Conservation (phyloP, 2,888 invertebrate species). For the Molanna angustata region DNA sequence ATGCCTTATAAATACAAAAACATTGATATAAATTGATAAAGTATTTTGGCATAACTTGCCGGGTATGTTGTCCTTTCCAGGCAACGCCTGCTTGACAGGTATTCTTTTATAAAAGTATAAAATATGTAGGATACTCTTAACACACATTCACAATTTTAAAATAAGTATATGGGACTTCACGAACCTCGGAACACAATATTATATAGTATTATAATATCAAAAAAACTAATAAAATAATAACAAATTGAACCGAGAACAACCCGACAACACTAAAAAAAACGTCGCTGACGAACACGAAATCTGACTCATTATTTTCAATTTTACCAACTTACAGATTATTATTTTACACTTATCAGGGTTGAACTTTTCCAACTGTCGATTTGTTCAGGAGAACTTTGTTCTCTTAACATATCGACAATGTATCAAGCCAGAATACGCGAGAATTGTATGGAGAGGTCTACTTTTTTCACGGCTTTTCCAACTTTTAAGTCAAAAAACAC, state of each 20-base stretch:
- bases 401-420: too few species aligned
- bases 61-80: conserved; percentile 25
- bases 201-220: conserved; percentile 17
- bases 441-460: too few species aligned
- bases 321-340: too few species aligned
- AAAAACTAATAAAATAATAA: conserved; percentile 14
- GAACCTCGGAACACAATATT: conserved; percentile 19
- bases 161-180: conserved; percentile 6
- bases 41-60: too few species aligned
- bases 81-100: conserved; percentile 28
- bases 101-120: neutral
- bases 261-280: conserved; percentile 20
- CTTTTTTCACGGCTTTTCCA: too few species aligned
- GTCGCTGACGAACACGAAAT: conserved; percentile 19
- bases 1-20: too few species aligned
- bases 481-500: too few species aligned
- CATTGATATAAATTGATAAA: too few species aligned
- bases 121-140: neutral
- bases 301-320: conserved; percentile 17
- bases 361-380: too few species aligned
- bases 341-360: neutral
- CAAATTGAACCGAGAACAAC: conserved; percentile 9
- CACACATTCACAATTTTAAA: neutral
- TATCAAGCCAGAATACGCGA: too few species aligned
- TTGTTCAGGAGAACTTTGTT: too few species aligned